Evolutionary conservation across 2,888 invertebrate species (phyloP).

Genomic region (Thelaira solivaga): DNA sequence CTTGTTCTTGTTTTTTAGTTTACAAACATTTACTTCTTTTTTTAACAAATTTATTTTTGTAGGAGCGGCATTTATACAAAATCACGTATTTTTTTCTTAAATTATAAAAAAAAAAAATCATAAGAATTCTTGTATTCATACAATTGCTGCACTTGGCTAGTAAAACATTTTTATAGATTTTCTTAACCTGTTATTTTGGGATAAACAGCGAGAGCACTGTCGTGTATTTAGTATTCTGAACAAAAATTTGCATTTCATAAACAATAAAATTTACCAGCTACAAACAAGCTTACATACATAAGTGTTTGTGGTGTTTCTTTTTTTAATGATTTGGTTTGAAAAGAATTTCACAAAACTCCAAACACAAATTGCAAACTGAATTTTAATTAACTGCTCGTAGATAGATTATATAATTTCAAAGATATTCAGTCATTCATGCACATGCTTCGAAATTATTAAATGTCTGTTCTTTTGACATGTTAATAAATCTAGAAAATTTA

Average conservation of each 20-base stretch:
- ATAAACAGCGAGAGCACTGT: background rate
- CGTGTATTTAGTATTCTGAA: background rate
- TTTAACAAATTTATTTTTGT: background rate
- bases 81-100: slow-evolving; percentile 22
- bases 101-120: background rate
- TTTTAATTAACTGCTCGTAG: background rate
- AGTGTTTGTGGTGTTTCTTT: no score
- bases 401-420: no score
- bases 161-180: no score
- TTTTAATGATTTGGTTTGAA: background rate
- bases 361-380: background rate
- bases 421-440: no score
- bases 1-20: slow-evolving; percentile 8
- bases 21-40: slow-evolving; percentile 35
- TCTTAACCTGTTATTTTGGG: slow-evolving; percentile 14
- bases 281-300: background rate
- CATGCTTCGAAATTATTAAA: no score
- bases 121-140: background rate
- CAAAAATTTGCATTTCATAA: slow-evolving; percentile 13
- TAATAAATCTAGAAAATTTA: no score
- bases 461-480: no score
- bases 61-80: slow-evolving; percentile 44
- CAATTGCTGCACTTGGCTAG: no score
- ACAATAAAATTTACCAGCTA: background rate
- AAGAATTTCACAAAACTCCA: no score